Percentiles rank a stretch among this genome's conserved stretches.
phyloP scores from a whole-genome alignment of 2,797 vertebrate genomes.

The Podargus strigoides region DNA sequence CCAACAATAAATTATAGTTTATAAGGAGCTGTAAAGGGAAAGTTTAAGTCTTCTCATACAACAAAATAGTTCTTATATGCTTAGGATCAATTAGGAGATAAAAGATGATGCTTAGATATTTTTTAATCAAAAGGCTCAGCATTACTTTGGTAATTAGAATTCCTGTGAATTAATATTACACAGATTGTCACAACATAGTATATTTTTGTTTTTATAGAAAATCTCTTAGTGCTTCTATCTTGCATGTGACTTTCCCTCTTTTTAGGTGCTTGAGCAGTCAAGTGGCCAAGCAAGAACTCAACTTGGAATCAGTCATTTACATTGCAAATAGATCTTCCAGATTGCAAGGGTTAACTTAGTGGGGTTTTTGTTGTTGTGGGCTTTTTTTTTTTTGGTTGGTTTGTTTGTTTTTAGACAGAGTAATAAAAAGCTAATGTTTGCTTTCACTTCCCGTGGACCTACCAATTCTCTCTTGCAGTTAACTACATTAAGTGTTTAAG shows the following conservation, averaged over 20 bases:
- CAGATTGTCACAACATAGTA: not conserved
- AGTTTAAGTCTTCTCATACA: not conserved
- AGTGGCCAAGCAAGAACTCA: not conserved
- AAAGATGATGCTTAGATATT: not conserved
- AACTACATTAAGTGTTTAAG: not conserved
- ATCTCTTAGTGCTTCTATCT: not conserved
- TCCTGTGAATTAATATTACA: not conserved
- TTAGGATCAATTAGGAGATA: not conserved
- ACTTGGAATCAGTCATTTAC: not conserved
- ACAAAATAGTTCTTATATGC: not conserved
- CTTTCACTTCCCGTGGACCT: not conserved
- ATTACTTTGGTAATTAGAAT: not conserved
- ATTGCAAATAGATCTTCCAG: not conserved
- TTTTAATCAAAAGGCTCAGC: not conserved
- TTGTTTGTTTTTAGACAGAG: not conserved
- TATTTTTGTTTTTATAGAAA: not conserved
- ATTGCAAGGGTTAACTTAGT: not conserved
- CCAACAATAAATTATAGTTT: not conserved
- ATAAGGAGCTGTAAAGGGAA: not conserved
- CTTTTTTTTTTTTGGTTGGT: not conserved
- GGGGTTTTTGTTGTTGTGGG: too few species aligned
- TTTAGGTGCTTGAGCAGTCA: not conserved
- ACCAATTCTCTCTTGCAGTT: not conserved
- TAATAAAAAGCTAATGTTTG: not conserved
- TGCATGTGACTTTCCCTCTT: not conserved